These are phyloP conservation scores for Crotophaga sulcirostris DNA, from an alignment of 2,113 vertebrate species.

Conservation along the genomic window DNA sequence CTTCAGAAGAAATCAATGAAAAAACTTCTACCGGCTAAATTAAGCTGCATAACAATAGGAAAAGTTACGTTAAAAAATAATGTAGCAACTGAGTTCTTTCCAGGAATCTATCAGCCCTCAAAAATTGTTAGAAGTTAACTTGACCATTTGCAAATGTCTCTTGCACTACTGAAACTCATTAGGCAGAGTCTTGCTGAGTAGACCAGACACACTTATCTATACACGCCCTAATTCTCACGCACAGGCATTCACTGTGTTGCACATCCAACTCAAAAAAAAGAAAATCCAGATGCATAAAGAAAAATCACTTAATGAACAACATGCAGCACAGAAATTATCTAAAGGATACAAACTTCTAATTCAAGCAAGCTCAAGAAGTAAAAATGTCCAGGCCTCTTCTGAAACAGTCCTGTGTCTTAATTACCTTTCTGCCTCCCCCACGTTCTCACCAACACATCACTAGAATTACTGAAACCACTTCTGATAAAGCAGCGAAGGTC, in stretches of 20 bases:
- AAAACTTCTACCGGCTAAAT: background rate
- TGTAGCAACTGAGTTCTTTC: background rate
- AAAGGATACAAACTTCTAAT: background rate
- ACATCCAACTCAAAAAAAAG: background rate
- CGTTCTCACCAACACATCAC: background rate
- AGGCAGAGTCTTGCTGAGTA: background rate
- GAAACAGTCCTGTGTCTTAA: background rate
- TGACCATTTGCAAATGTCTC: background rate
- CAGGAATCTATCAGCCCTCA: background rate
- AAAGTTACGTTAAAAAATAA: background rate
- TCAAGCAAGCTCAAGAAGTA: background rate
- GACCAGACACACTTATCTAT: background rate
- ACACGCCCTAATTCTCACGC: background rate
- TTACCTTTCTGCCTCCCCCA: background rate
- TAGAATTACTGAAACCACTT: background rate
- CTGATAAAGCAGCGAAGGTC: background rate
- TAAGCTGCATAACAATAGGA: background rate
- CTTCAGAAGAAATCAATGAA: background rate
- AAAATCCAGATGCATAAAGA: background rate
- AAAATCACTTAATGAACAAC: background rate
- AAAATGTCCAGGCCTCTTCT: background rate
- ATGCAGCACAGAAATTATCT: background rate
- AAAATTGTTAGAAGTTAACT: background rate
- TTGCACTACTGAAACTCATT: background rate
- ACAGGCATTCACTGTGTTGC: background rate